Conservation (phyloP, 2,113 vertebrate species). For the Notarius lentiginosus region DNA sequence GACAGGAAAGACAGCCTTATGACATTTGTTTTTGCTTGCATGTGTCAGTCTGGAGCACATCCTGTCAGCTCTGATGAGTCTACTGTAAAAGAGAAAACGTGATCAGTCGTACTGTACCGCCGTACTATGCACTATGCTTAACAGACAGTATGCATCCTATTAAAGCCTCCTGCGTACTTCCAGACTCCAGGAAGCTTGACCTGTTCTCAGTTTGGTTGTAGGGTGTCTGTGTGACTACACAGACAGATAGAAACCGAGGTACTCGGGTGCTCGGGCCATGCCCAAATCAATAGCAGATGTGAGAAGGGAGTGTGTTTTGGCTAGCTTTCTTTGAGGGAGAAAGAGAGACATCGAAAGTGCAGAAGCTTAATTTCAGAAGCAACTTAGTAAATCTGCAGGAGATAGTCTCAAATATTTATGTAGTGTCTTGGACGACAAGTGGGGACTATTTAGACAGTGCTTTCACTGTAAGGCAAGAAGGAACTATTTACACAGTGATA, state of each 20-base stretch:
- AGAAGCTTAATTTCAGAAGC: constrained; percentile 48
- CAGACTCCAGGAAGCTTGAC: constrained; percentile 18
- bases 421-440: constrained; percentile 33
- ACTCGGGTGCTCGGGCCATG: constrained; percentile 40
- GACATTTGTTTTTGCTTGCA: constrained; percentile 11
- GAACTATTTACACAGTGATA: constrained; percentile 10
- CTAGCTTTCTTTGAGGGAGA: constrained; percentile 24
- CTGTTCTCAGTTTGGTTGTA: constrained; percentile 8
- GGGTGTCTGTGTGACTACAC: constrained; percentile 26
- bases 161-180: constrained; percentile 14
- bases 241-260: constrained; percentile 42
- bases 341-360: constrained; percentile 30
- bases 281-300: constrained; percentile 53
- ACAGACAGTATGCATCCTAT: not conserved
- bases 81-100: constrained; percentile 13
- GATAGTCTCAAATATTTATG: constrained; percentile 36
- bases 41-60: constrained; percentile 38
- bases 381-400: constrained; percentile 46
- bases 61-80: constrained; percentile 26
- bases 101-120: not conserved
- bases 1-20: constrained; percentile 42
- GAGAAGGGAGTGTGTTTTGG: constrained; percentile 42
- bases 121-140: not conserved
- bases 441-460: constrained; percentile 31
- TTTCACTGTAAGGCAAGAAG: constrained; percentile 21